Percentiles rank a stretch among this genome's conserved stretches.
phyloP scores from a whole-genome alignment of 2,888 invertebrate species.

The Scaptomyza caliginosa region DNA sequence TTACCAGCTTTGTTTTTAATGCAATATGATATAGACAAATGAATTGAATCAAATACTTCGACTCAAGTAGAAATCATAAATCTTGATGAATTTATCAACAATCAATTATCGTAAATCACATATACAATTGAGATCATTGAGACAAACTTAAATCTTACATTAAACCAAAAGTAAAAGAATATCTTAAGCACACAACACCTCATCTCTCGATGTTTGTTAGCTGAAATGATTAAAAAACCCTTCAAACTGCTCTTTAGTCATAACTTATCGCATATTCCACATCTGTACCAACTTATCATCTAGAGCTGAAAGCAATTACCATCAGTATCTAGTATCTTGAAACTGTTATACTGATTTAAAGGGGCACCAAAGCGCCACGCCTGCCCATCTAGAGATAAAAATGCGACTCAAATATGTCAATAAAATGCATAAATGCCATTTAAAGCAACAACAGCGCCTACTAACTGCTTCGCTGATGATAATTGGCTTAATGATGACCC shows the following conservation, averaged over 20 bases:
- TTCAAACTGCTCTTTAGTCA: constrained; percentile 23
- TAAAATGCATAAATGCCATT: constrained; percentile 71
- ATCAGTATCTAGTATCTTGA: constrained; percentile 23
- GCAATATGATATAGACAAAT: neutral
- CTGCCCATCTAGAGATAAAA: constrained; percentile 39
- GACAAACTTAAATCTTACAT: constrained; percentile 6
- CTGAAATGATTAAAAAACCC: constrained; percentile 6
- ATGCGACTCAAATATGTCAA: constrained; percentile 70
- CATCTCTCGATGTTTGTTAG: no score
- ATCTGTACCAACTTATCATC: constrained; percentile 50
- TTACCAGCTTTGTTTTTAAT: no score
- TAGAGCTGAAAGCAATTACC: constrained; percentile 12
- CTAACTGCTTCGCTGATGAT: constrained; percentile 68
- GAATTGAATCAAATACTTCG: neutral
- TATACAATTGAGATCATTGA: constrained; percentile 25
- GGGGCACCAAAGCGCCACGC: constrained; percentile 41
- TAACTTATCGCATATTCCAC: constrained; percentile 17
- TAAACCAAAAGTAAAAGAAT: constrained; percentile 5
- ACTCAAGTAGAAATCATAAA: neutral
- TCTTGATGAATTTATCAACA: neutral
- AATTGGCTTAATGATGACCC: constrained; percentile 61
- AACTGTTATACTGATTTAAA: constrained; percentile 49
- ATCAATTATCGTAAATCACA: neutral
- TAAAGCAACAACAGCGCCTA: constrained; percentile 43
- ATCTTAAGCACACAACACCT: no score